Conservation (phyloP, 1,140 invertebrate genomes). For the Agrilus planipennis region DNA sequence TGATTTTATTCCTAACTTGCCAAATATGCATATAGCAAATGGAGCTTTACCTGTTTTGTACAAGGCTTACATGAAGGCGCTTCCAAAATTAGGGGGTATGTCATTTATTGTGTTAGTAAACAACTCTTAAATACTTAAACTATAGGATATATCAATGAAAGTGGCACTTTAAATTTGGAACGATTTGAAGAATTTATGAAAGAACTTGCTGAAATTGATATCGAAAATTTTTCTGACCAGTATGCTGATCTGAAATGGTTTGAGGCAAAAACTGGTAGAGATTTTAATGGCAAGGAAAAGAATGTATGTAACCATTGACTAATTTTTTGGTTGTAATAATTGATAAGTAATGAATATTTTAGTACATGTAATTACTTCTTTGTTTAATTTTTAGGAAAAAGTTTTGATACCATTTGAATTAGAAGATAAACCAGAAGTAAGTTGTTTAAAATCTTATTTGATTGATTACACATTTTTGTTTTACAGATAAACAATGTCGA, state of each 20-base stretch:
- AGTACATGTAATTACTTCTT: background rate
- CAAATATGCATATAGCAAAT: slow-evolving; percentile 84
- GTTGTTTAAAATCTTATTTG: slow-evolving; percentile 5
- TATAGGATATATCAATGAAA: slow-evolving; percentile 85
- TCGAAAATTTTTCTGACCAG: slow-evolving; percentile 72
- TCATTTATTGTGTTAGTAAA: slow-evolving; percentile 13
- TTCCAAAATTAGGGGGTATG: slow-evolving; percentile 76
- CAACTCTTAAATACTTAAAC: slow-evolving; percentile 1
- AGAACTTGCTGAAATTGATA: slow-evolving; percentile 64
- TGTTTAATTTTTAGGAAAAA: slow-evolving; percentile 3
- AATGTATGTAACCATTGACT: slow-evolving; percentile 31
- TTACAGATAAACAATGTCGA: slow-evolving; percentile 7
- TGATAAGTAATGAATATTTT: no score
- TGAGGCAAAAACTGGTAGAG: slow-evolving; percentile 56
- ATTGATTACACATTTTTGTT: slow-evolving; percentile 7
- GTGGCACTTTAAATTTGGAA: slow-evolving; percentile 68
- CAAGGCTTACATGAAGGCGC: slow-evolving; percentile 72
- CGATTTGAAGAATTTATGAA: slow-evolving; percentile 82
- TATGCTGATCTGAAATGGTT: slow-evolving; percentile 80
- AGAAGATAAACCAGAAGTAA: no score
- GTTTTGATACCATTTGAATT: no score
- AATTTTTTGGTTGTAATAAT: slow-evolving; percentile 1
- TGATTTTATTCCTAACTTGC: slow-evolving; percentile 93
- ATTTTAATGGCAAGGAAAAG: slow-evolving; percentile 35
- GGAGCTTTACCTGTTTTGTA: slow-evolving; percentile 81